Base-by-base conservation (phyloP, 2,113 vertebrate genomes). In the Tiliqua scincoides region DNA sequence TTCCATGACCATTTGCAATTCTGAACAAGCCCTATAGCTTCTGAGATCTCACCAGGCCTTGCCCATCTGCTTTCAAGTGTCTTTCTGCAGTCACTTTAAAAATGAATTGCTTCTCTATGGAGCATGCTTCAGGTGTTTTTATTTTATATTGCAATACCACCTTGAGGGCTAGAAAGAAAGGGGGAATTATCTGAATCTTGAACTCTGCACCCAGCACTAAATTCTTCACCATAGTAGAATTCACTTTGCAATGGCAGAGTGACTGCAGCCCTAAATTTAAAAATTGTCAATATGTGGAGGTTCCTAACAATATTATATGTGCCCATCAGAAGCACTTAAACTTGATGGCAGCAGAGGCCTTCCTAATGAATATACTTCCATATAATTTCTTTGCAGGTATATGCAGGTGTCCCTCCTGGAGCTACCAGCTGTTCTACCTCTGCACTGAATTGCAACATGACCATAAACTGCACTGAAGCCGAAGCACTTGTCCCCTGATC, bases 381-480 rank as follows among this genome's bases (percentile, higher is more conserved):
- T n/a, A n/a, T n/a, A n/a, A n/a, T 25, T 87, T 54, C 87, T 0
- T 97, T 96, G 17, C 90, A 97, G 97, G 93, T 97, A 97, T 87
- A 85, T 97, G 91, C 94, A 96, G 0, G 97, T 96, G 62, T 97
- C 97, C 71, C 96, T 97, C 72, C 77, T 97, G 93, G 94, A 96
- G 12, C 94, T 93, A 1, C 97, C 97, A 59, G 87, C 81, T 20
- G 48, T 94, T 83, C 95, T 97, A 83, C 96, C 96, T 91, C 93
- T 97, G 18, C 86, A 91, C 0, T 95, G 94, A 94, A 86, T 12
- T 79, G 37, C 62, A 43, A 0, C 81, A 72, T 40, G 76, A 83
- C 23, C 40, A 27, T 77, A 81, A 25, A 57, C 11, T 2, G 79
- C 37, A 43, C 67, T 80, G 57, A 86, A 82, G 61, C 61, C 25